Base-by-base conservation (phyloP, 2,113 vertebrate species). In the Asarcornis scutulata region DNA sequence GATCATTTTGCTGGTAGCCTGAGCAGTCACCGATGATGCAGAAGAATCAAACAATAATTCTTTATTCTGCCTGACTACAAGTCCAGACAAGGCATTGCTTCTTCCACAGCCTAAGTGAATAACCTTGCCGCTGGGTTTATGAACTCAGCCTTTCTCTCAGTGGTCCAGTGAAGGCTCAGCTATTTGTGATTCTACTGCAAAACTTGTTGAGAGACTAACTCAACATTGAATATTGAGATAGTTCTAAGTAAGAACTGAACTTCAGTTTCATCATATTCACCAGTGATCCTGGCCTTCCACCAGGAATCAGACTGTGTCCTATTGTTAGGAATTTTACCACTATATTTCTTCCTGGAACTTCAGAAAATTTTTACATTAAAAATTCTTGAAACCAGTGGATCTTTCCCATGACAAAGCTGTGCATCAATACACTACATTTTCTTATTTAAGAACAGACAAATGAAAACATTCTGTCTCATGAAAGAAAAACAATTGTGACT, bases 1-100 rank as follows among this genome's bases (percentile, higher is more conserved):
- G 9, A 26, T 27, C 0, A 8, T 66, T 83, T 91, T 66, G 26
- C 13, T 48, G 34, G 17, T 71, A 27, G 77, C 31, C 17, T 4
- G 7, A 14, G 8, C 2, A 42, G 32, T 44, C 13, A 25, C 9
- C 7, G 34, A 11, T 32, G 13, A 40, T 25, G 8, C 16, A 27
- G 14, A 81, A 85, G 13, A 55, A 25, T 67, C 17, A 75, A 44
- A 75, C 17, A 5, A 7, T 23, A 72, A n/a, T 40, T 89, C 23
- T 27, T 2, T 62, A 5, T 67, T 85, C 36, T 82, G 21, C 36
- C 22, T 18, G 13, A 32, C 18, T 0, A 0, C 9, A 46, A 9
- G 11, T 32, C 14, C 29, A 83, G 17, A 29, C 1, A 69, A 69
- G 3, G 4, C 2, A 36, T 20, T 85, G 16, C 1, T 36, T 52